Conservation (phyloP, 1,140 invertebrate species). For the Drosophila santomea region DNA sequence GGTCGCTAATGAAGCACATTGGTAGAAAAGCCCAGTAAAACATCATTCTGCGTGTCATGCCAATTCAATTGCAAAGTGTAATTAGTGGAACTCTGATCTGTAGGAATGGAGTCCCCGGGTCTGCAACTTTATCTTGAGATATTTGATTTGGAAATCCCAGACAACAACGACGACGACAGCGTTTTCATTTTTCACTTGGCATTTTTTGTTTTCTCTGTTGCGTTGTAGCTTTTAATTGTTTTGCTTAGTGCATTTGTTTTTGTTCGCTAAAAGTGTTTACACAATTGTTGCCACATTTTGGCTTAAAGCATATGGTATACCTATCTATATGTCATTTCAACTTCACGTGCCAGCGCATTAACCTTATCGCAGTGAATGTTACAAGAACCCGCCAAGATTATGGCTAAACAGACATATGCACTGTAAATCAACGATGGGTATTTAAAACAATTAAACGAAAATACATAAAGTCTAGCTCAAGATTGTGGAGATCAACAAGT, state of each 20-base stretch:
- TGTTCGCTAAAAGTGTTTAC: constrained; percentile 37
- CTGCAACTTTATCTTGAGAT: neutral
- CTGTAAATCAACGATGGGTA: neutral
- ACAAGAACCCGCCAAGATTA: constrained; percentile 3
- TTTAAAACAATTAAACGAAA: no score
- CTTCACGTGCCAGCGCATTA: constrained; percentile 35
- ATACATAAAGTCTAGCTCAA: no score
- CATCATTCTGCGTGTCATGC: constrained; percentile 7
- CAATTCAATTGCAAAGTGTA: constrained; percentile 11
- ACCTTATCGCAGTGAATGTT: constrained; percentile 30
- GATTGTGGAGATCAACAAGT: no score
- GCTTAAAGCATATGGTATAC: constrained; percentile 15
- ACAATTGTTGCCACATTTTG: constrained; percentile 50
- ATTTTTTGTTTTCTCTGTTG: constrained; percentile 10
- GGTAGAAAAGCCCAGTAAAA: neutral
- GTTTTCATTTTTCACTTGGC: constrained; percentile 18
- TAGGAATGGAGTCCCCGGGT: neutral
- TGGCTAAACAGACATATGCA: neutral
- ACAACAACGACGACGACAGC: constrained; percentile 8
- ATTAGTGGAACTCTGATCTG: constrained; percentile 33
- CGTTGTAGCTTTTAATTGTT: constrained; percentile 43
- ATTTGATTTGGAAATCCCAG: constrained; percentile 27
- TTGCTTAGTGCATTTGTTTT: constrained; percentile 38
- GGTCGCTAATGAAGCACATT: constrained; percentile 23
- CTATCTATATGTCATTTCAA: neutral